phyloP scores from a whole-genome alignment of 2,797 vertebrate genomes.

The Sorex maritimensis region DNA sequence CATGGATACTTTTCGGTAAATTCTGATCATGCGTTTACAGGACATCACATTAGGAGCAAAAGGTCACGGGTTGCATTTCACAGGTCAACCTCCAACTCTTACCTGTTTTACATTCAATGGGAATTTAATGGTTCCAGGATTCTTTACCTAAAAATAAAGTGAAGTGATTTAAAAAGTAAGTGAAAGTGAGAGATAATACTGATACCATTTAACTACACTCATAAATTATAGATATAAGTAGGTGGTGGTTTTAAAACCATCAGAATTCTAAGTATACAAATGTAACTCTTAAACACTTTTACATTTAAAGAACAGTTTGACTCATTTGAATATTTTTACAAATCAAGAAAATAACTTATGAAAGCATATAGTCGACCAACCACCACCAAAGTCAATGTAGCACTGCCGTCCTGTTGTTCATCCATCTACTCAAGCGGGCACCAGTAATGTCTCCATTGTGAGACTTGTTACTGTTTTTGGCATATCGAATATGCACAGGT shows the following conservation, averaged over 20 bases:
- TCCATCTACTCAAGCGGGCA: no score
- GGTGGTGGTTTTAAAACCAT: background rate
- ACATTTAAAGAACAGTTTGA: background rate
- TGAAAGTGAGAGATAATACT: background rate
- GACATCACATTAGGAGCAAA: background rate
- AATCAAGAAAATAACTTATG: no score
- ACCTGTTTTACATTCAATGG: background rate
- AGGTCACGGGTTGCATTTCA: no score
- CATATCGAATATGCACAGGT: no score
- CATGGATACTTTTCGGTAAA: background rate
- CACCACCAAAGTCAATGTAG: no score
- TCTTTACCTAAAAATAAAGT: background rate
- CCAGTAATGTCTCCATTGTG: no score
- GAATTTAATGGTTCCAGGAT: background rate
- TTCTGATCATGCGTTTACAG: fast-evolving
- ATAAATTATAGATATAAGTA: background rate
- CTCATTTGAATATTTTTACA: background rate
- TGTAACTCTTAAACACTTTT: background rate
- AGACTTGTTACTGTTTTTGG: no score
- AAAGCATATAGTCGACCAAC: no score
- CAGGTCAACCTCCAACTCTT: background rate
- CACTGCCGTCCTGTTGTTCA: no score
- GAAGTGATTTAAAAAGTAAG: background rate
- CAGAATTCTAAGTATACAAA: background rate
- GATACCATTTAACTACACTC: background rate